Conservation (phyloP, 2,113 vertebrate genomes). For the Penelope pileata region DNA sequence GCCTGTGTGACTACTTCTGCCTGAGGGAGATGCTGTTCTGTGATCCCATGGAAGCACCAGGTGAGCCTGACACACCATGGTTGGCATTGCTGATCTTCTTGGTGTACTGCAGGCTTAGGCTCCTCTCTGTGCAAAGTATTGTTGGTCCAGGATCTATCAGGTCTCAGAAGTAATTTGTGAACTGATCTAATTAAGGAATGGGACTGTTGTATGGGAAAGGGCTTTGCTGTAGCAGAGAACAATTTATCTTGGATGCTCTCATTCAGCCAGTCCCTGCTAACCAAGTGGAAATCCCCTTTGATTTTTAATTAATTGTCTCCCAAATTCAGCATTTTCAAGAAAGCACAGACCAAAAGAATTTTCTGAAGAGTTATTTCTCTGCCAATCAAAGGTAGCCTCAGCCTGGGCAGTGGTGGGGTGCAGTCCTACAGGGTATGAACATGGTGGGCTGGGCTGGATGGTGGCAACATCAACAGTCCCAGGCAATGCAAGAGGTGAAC, state of each 20-base stretch:
- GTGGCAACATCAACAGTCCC: background rate
- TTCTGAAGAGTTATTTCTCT: background rate
- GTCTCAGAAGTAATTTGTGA: background rate
- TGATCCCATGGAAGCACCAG: background rate
- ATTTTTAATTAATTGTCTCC: slow-evolving; percentile 5
- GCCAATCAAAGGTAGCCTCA: background rate
- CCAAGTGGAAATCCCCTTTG: slow-evolving; percentile 26
- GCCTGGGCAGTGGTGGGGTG: background rate
- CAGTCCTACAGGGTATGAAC: background rate
- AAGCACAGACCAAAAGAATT: background rate
- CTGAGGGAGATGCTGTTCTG: background rate
- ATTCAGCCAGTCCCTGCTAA: background rate
- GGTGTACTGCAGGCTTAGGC: background rate
- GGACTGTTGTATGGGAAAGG: background rate
- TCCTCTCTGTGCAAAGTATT: background rate
- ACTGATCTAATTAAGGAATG: background rate
- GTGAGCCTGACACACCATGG: accelerated
- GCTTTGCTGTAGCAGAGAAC: background rate
- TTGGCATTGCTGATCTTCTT: background rate
- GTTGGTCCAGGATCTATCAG: background rate
- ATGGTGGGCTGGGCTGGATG: accelerated
- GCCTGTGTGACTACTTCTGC: background rate
- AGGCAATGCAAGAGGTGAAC: background rate
- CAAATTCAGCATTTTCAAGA: background rate
- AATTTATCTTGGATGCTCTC: background rate